Evolutionary conservation across 2,888 invertebrate genomes (phyloP), one percentile per base, ranked within the genome.

Genomic region (Dichetophora obliterata): DNA sequence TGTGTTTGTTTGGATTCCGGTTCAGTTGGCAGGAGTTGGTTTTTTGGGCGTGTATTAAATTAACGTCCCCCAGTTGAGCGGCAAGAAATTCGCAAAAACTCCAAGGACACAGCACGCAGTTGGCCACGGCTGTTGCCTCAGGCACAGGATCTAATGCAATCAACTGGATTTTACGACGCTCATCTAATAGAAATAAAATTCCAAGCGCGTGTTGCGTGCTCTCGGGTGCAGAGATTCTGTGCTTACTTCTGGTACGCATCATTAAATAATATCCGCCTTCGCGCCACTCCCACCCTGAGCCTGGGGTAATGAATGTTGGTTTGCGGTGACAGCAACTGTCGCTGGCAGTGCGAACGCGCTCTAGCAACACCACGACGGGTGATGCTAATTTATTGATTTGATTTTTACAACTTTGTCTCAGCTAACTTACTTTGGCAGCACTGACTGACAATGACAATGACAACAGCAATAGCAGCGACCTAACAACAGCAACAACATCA

Each of bases 201-300:
- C 34, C 34, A 43, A 34, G 54, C 52, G 74, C 74, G 74, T 75
- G 66, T 19, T 19, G 65, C 65, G 27, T 48, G 54, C 19, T 57
- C 66, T 54, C 27, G 24, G 31, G 16, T 70, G 27, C 61, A 48
- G 61, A 19, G 24, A 19, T 22, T 68, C n/a, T 19, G 14, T 54
- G 54, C 54, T 8, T n/a, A 61, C 65, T 76, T 78, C 83, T 82
- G 84, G 84, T 84, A 82, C 86, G 86, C 83, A 81, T 83, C 86
- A 86, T 87, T 86, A 86, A 86, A 86, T 87, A 87, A 86, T 86
- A 84, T 85, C 77, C 72, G 70, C 59, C 63, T 31, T 48, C 57
- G 19, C 37, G 31, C 68, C 52, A 52, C 59, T 11, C 43, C 59
- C 69, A 31, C 52, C 54, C 70, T n/a, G 27, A 16, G 63, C 27